Evolutionary conservation across 2,113 vertebrate species (phyloP).

Genomic region (Galeopterus variegatus): DNA sequence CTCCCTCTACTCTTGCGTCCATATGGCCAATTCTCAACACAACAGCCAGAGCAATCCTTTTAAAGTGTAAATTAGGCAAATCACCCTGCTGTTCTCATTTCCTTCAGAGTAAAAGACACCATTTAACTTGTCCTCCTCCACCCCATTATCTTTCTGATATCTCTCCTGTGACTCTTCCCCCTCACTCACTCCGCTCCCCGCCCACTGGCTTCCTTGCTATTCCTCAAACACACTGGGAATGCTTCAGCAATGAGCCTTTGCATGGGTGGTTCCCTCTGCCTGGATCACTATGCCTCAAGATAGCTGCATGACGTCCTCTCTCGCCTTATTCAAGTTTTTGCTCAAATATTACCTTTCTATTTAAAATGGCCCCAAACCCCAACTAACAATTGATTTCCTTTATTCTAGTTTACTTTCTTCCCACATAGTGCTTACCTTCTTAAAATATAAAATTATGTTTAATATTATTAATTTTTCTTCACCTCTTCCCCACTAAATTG

Average conservation of each 20-base stretch:
- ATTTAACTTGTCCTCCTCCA: background rate
- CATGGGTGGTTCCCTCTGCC: background rate
- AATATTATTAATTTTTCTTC: background rate
- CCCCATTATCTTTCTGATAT: background rate
- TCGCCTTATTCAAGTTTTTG: background rate
- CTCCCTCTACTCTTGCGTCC: background rate
- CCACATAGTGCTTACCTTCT: background rate
- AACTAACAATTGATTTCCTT: background rate
- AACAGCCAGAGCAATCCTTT: background rate
- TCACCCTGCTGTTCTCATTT: background rate
- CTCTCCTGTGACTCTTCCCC: background rate
- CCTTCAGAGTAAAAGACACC: constrained; percentile 9
- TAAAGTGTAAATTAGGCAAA: background rate
- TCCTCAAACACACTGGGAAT: background rate
- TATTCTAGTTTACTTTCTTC: background rate
- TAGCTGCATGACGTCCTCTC: background rate
- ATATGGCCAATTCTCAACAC: background rate
- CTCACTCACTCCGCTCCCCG: background rate
- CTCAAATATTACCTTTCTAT: constrained; percentile 9
- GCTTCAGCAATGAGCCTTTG: background rate
- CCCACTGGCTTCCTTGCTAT: background rate
- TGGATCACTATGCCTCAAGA: background rate
- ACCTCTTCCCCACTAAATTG: background rate
- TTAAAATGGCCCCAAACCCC: background rate
- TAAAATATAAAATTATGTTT: background rate